Conservation (phyloP, 2,113 vertebrate genomes). For the Sminthopsis crassicaudata region DNA sequence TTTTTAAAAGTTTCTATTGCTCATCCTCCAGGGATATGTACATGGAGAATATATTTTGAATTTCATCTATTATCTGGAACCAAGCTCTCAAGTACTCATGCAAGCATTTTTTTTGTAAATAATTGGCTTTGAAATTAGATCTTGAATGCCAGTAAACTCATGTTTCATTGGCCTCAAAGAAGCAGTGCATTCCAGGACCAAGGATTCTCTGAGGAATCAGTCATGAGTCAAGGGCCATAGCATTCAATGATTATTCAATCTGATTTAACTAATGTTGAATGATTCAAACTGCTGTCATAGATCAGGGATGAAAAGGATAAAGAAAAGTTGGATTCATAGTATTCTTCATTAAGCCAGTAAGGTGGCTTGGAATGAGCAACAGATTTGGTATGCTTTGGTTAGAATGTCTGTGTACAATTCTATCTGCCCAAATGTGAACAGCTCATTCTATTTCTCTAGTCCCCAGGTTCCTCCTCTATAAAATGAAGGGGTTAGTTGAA, state of each 20-base stretch:
- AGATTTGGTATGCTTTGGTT: background rate
- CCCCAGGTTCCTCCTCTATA: background rate
- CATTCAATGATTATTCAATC: slow-evolving; percentile 27
- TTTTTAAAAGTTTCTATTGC: slow-evolving; percentile 43
- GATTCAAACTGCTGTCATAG: slow-evolving; percentile 46
- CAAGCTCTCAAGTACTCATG: slow-evolving; percentile 18
- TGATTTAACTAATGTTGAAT: slow-evolving; percentile 9
- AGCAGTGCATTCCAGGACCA: slow-evolving; percentile 57
- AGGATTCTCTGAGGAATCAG: slow-evolving; percentile 62
- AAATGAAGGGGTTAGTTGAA: background rate
- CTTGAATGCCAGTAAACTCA: slow-evolving; percentile 43
- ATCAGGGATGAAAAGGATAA: slow-evolving; percentile 37
- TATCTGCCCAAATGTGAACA: background rate
- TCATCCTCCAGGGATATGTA: slow-evolving; percentile 32
- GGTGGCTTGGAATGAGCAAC: background rate
- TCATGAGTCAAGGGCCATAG: slow-evolving; percentile 43
- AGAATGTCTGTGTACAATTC: background rate
- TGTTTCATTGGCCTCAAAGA: slow-evolving; percentile 55
- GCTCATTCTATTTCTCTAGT: background rate
- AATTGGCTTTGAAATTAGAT: slow-evolving; percentile 36
- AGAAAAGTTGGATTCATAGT: background rate
- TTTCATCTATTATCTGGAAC: slow-evolving; percentile 39
- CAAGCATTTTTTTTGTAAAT: slow-evolving; percentile 62
- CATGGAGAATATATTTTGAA: slow-evolving; percentile 57
- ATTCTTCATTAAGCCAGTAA: background rate